Evolutionary conservation across 2,797 vertebrate genomes (phyloP).

Genomic region (Gallinago stenura): DNA sequence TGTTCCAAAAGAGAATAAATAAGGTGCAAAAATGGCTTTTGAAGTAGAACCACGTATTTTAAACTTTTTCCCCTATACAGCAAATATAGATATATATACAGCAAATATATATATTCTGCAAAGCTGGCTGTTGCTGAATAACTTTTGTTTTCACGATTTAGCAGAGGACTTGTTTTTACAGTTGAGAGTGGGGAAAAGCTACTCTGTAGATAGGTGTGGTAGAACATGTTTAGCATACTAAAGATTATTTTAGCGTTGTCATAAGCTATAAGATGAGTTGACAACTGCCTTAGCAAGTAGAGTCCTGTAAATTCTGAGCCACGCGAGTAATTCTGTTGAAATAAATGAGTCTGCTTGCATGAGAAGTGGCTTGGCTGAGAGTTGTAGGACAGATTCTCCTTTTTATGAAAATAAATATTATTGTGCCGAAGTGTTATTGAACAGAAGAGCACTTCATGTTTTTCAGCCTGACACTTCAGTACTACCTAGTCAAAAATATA

Average conservation of each 20-base stretch:
- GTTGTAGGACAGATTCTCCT: not conserved
- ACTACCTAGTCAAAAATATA: not conserved
- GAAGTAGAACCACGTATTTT: fast-evolving
- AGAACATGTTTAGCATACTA: not conserved
- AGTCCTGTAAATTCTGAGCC: not conserved
- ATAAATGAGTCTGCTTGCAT: not conserved
- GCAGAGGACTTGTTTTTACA: not conserved
- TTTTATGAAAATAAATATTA: not conserved
- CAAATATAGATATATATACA: not conserved
- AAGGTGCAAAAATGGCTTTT: not conserved
- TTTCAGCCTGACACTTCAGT: not conserved
- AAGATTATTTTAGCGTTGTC: not conserved
- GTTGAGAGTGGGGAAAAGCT: not conserved
- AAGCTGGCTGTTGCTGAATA: not conserved
- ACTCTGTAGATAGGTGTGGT: not conserved
- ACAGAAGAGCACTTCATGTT: not conserved
- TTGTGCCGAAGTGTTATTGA: not conserved
- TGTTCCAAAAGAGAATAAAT: not conserved
- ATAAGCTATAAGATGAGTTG: not conserved
- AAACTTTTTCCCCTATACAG: not conserved
- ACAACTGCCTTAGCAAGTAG: not conserved
- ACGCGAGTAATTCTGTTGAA: not conserved
- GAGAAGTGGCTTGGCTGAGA: not conserved
- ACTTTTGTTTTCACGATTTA: not conserved
- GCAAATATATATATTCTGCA: too few relatives aligned